phyloP scores from a whole-genome alignment of 2,888 invertebrate species.

The Xanthorhoe spadicearia region DNA sequence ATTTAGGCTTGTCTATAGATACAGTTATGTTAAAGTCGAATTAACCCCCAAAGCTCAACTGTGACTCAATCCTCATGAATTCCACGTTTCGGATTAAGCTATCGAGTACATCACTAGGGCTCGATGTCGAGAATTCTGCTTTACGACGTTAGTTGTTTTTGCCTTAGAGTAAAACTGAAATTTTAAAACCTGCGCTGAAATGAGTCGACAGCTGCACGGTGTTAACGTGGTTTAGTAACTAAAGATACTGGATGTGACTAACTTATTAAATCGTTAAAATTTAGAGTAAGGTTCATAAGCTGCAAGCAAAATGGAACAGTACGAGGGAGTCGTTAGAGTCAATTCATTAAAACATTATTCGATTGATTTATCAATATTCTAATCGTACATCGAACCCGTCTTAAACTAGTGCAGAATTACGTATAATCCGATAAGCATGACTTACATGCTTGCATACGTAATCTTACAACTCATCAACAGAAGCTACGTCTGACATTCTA shows the following conservation, averaged over 20 bases:
- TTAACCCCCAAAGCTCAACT: neutral
- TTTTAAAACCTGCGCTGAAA: constrained; percentile 64
- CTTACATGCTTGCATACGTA: neutral
- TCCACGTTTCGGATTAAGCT: neutral
- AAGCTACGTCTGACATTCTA: neutral
- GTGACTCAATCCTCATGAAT: neutral
- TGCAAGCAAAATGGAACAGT: too few relatives aligned
- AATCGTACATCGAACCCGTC: neutral
- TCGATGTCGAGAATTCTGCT: constrained; percentile 40
- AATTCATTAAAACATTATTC: too few relatives aligned
- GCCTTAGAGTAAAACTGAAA: constrained; percentile 60
- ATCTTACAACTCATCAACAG: neutral
- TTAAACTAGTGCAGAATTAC: neutral
- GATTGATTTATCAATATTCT: too few relatives aligned
- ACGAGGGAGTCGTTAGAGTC: too few relatives aligned
- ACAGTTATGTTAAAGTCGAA: neutral
- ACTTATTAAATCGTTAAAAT: neutral
- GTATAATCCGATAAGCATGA: neutral
- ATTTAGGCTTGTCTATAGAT: neutral
- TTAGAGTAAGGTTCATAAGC: too few relatives aligned
- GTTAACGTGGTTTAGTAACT: constrained; percentile 51
- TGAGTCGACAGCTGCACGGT: constrained; percentile 68
- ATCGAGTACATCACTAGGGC: constrained; percentile 26
- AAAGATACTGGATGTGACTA: constrained; percentile 48
- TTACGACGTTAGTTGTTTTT: constrained; percentile 55